phyloP scores from a whole-genome alignment of 2,888 invertebrate genomes.

The Euzophera pinguis region DNA sequence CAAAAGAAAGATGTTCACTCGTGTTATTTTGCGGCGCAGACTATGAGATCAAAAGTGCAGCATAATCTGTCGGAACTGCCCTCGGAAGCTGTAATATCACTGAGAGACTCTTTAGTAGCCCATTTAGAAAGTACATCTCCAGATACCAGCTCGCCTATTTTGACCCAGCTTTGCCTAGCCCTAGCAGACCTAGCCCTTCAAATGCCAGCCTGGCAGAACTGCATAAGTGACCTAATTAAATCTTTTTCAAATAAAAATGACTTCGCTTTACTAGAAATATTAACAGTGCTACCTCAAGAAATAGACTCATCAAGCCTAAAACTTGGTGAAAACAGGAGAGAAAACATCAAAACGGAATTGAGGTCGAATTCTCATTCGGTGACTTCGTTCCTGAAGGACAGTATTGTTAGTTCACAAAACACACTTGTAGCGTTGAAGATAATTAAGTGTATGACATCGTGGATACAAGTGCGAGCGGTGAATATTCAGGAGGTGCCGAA shows the following conservation, averaged over 20 bases:
- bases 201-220: constrained; percentile 95
- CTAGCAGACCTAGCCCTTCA: constrained; percentile 96
- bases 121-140: constrained; percentile 91
- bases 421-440: constrained; percentile 85
- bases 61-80: constrained; percentile 95
- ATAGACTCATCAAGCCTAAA: constrained; percentile 88
- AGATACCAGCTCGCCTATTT: constrained; percentile 89
- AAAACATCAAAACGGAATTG: constrained; percentile 90
- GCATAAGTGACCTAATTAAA: constrained; percentile 90
- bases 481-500: constrained; percentile 86
- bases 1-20: constrained; percentile 93
- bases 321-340: constrained; percentile 94
- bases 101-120: constrained; percentile 93
- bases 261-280: constrained; percentile 93
- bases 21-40: constrained; percentile 99
- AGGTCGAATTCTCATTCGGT: constrained; percentile 87
- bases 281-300: constrained; percentile 98
- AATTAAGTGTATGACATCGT: constrained; percentile 93
- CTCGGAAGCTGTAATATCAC: constrained; percentile 87
- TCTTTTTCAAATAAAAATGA: constrained; percentile 85
- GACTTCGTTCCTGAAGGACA: constrained; percentile 88
- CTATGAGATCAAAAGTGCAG: constrained; percentile 97
- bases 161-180: constrained; percentile 95
- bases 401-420: constrained; percentile 84
- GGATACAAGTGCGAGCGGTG: constrained; percentile 92